Evolutionary conservation across 2,888 invertebrate genomes (phyloP).

Genomic region (Ecliptopera silaceata): DNA sequence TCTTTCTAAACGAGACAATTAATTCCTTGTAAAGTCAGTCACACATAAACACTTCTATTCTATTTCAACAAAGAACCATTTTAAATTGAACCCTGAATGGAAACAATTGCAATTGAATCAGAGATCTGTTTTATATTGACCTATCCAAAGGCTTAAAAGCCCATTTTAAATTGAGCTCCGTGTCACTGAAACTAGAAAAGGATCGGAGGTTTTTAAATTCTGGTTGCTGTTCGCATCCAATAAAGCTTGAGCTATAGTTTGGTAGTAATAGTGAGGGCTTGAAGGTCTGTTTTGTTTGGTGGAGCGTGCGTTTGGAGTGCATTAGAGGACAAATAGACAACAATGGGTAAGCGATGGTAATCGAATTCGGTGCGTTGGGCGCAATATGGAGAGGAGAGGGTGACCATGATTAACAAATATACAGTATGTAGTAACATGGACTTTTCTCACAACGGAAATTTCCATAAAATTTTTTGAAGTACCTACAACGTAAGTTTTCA

Average conservation of each 20-base stretch:
- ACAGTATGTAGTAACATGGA: no score
- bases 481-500: no score
- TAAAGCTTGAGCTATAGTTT: slow-evolving; percentile 36
- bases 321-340: slow-evolving; percentile 61
- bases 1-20: slow-evolving; percentile 43
- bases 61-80: slow-evolving; percentile 33
- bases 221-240: slow-evolving; percentile 24
- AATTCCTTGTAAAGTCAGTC: slow-evolving; percentile 56
- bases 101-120: slow-evolving; percentile 31
- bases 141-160: slow-evolving; percentile 18
- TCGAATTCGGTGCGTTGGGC: slow-evolving; percentile 64
- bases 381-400: slow-evolving; percentile 43
- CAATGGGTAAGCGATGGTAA: slow-evolving; percentile 66
- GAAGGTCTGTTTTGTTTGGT: slow-evolving; percentile 45
- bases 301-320: slow-evolving; percentile 47
- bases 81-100: slow-evolving; percentile 39
- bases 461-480: no score
- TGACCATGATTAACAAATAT: slow-evolving; percentile 34
- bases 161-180: slow-evolving; percentile 13
- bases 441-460: no score
- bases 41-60: slow-evolving; percentile 56
- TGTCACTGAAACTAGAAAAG: background rate
- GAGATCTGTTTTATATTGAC: slow-evolving; percentile 41
- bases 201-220: slow-evolving; percentile 20
- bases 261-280: slow-evolving; percentile 30